phyloP scores from a whole-genome alignment of 2,113 vertebrate species.

The Mesembrinibis cayennensis region DNA sequence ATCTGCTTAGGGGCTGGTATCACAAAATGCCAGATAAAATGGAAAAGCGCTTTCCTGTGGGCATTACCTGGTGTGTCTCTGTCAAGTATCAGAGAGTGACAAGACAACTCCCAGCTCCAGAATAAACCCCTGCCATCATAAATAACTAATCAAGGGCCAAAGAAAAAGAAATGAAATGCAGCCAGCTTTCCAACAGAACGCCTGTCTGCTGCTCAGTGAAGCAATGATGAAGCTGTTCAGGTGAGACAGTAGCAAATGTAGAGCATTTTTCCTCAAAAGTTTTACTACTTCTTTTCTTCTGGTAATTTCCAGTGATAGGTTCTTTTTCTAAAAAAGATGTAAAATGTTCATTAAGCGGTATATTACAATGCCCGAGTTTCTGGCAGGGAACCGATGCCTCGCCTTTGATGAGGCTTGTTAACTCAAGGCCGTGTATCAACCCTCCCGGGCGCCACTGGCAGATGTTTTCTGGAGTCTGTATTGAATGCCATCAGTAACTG shows the following conservation, averaged over 20 bases:
- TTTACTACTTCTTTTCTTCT: not conserved
- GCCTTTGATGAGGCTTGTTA: not conserved
- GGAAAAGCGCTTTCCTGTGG: not conserved
- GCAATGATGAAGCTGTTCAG: not conserved
- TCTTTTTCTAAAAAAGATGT: not conserved
- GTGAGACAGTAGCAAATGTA: not conserved
- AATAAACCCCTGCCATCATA: not conserved
- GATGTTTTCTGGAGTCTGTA: not conserved
- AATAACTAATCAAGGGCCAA: not conserved
- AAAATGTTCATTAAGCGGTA: not conserved
- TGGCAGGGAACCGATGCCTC: not conserved
- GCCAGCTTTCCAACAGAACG: not conserved
- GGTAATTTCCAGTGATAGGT: not conserved
- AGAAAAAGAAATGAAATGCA: not conserved
- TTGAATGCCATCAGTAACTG: too few species aligned
- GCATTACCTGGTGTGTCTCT: not conserved
- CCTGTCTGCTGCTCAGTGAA: not conserved
- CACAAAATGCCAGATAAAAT: too few species aligned
- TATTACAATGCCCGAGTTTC: fast-evolving
- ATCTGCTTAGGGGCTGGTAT: too few species aligned
- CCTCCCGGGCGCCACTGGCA: fast-evolving
- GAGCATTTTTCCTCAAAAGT: not conserved
- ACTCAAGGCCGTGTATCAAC: not conserved
- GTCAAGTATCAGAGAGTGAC: not conserved
- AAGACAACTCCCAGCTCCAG: not conserved